Base-by-base conservation (phyloP, 2,113 vertebrate genomes). In the Oryctolagus cuniculus region DNA sequence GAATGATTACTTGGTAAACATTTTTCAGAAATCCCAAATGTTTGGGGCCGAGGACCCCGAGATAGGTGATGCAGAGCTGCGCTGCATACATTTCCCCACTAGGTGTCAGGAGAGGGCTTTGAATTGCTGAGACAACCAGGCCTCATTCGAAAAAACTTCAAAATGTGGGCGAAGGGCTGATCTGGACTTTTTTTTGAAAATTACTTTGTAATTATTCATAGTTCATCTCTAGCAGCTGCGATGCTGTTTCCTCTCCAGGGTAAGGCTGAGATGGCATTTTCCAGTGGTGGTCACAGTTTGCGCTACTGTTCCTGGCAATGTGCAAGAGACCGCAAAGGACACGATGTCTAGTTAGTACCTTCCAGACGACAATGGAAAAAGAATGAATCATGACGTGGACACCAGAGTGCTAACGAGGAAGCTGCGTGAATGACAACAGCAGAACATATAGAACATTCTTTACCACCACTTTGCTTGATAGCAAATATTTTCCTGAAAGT, bases 91-190 rank as follows among this genome's bases (percentile, higher is more conserved):
- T 58, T 19, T 70, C 0, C 10, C 91, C 95, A 97, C 91, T 72
- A 89, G 94, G 61, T 67, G 94, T 29, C 91, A 95, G 95, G 44
- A 87, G 74, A 94, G 53, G 5, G 9, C 72, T 53, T 63, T 22
- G 34, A 82, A 82, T 73, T 24, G 29, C 12, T 66, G 70, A 44
- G 38, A 84, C 29, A 51, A 3, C 0, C 4, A 0, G 0, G 2
- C 24, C 7, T 36, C 15, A 0, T 12, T 29, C 6, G 10, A 85
- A 84, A 58, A 87, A 66, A 19, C 31, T 27, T 89, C 27, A 10
- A 49, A 49, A 38, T 44, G 22, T 5, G 31, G 16, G 75, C 12
- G 64, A 6, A 66, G 70, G 17, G 29, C 27, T 70, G 69, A 8
- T 44, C 27, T 93, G 79, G 29, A 29, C 11, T 85, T 67, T 53